Percentiles rank a stretch among this genome's conserved stretches.
These are phyloP conservation scores for Oncorhynchus nerka DNA, from an alignment of 2,113 vertebrate genomes.

Conservation along the genomic window DNA sequence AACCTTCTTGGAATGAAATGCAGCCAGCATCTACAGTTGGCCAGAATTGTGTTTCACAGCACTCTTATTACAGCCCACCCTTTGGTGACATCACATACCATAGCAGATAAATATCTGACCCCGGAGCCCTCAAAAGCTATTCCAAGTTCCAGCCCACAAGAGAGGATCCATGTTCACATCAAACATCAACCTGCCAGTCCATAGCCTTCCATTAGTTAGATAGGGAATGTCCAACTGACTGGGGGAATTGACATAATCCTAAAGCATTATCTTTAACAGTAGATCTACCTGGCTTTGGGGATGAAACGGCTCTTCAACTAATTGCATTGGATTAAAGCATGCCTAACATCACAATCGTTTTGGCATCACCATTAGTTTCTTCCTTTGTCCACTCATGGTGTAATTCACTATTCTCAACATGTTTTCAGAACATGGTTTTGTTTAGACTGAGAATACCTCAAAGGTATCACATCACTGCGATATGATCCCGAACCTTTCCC, in stretches of 20 bases:
- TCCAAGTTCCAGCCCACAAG: no score
- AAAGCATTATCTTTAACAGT: neutral
- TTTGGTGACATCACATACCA: neutral
- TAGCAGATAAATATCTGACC: no score
- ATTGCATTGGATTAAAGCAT: neutral
- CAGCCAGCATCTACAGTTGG: neutral
- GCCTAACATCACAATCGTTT: no score
- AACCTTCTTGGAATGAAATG: neutral
- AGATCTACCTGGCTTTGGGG: neutral
- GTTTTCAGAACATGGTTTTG: slow-evolving; percentile 30
- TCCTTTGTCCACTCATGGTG: neutral
- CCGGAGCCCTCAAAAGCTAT: no score
- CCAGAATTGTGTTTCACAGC: neutral
- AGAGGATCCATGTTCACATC: no score
- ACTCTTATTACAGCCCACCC: neutral
- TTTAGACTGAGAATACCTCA: slow-evolving; percentile 42
- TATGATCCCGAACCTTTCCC: slow-evolving; percentile 32
- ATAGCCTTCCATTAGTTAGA: no score
- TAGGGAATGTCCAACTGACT: no score
- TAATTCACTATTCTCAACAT: neutral
- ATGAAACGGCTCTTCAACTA: neutral
- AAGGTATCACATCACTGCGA: slow-evolving; percentile 67
- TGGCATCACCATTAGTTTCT: neutral
- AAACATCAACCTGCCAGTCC: no score
- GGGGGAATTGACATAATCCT: no score